Evolutionary conservation across 2,113 vertebrate species (phyloP).

Genomic region (Promerops cafer): DNA sequence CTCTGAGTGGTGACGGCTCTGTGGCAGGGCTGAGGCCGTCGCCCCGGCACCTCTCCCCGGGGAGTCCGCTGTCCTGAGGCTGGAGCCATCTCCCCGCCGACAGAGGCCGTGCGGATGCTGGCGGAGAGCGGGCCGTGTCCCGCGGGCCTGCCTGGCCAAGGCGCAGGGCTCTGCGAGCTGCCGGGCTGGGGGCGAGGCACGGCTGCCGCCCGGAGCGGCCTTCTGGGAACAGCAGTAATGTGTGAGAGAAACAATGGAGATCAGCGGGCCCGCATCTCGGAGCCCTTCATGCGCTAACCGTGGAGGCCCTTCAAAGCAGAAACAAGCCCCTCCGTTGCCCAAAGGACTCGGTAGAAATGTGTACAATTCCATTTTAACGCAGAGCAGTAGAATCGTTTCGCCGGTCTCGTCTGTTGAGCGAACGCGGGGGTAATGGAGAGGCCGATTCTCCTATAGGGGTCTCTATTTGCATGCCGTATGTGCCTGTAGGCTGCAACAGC

Average conservation of each 20-base stretch:
- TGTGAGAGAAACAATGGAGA: not conserved
- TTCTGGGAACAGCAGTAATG: not conserved
- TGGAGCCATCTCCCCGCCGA: not conserved
- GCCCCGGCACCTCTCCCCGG: not conserved
- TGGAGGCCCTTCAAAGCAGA: not conserved
- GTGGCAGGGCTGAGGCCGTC: not conserved
- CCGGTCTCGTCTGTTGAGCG: not conserved
- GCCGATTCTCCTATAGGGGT: constrained; percentile 42
- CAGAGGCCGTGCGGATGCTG: not conserved
- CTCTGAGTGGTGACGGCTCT: not conserved
- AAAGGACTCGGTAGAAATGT: not conserved
- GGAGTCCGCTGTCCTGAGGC: not conserved
- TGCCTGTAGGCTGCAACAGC: not conserved
- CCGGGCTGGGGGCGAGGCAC: not conserved
- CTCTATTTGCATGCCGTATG: constrained; percentile 33
- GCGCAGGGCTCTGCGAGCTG: not conserved
- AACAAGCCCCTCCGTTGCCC: not conserved
- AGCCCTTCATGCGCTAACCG: not conserved
- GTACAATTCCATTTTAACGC: not conserved
- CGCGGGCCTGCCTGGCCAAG: not conserved
- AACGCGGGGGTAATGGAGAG: not conserved
- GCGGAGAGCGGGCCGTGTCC: not conserved
- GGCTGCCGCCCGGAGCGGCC: not conserved
- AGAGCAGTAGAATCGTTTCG: not conserved
- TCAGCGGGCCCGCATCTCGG: not conserved